Evolutionary conservation across 2,797 vertebrate genomes (phyloP), one percentile per base, ranked within the genome.

Genomic region (Melanotaenia boesemani): DNA sequence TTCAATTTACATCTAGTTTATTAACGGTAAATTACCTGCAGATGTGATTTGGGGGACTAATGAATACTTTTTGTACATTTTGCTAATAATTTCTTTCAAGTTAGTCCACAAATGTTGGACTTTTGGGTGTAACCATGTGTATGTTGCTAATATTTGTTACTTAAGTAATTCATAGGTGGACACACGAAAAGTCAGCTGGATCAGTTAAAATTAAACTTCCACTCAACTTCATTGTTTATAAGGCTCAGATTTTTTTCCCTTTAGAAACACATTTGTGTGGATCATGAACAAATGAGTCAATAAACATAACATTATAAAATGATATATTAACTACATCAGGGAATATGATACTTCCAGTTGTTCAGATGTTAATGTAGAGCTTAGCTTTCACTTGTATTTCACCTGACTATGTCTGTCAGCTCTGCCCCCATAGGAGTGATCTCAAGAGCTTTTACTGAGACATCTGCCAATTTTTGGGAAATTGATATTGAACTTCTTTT

Each of bases 371-470:
- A 46, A 34, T 34, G 46, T n/a, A 50, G 16, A 48, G 28, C 26
- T 48, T 32, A 34, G 44, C 30, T 34, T 6, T 13, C 32, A 12
- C 18, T 20, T 6, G n/a, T 16, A 13, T 6, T 64, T 64, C 34
- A 22, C 12, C 46, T 24, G 46, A 34, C 20, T 65, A 0, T 52
- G 1, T 65, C 12, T 36, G 4, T 22, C 12, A 6, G 18, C 28
- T 34, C 63, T 64, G 46, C 30, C 32, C 63, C 26, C 63, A 34
- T 18, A 22, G 28, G 20, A 52, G 46, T 3, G 7, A 11, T 52
- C 30, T 65, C 5, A 36, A 36, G 63, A 11, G 15, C 68, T 18
- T 39, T 54, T 11, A 70, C 46, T n/a, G 48, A 62, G 36, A n/a
- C 46, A 15, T 16, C 22, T 61, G 57, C 39, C 41, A 5, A 39